Base-by-base conservation (phyloP, 2,113 vertebrate species). In the Vulpes lagopus region DNA sequence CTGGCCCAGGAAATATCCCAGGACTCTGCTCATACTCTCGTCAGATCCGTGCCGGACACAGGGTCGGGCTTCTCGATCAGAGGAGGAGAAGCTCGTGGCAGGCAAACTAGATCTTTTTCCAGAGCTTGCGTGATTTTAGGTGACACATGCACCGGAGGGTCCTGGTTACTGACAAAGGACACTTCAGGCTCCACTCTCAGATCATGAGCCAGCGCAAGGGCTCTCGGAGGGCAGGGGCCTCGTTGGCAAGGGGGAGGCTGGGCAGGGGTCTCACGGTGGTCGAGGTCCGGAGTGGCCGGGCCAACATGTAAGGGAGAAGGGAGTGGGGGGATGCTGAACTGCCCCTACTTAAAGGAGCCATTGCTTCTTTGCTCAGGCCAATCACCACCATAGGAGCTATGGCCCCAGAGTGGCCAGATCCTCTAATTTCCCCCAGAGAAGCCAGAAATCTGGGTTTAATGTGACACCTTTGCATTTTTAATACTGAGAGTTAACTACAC, bases 251-350 rank as follows among this genome's bases (percentile, higher is more conserved):
- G 57, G 62, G 67, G 67, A 67, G 8, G 23, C 0, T 2, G 51
- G n/a, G 65, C 7, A 74, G 86, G 57, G 16, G 43, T 95, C 86
- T 97, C 43, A 12, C 23, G 65, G 67, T 43, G 43, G 43, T 32
- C 79, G 16, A 3, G 5, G 89, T 16, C 27, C 27, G 23, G 62
- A 11, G 92, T 2, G 11, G 32, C 59, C 65, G 8, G 11, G 35
- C 35, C 73, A 89, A 55, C 43, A 30, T 2, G 8, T 16, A 7
- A 8, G 14, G 5, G 43, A 2, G 17, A 49, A n/a, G 2, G 25
- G 3, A 16, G 1, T 0, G 17, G 15, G 30, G 38, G 49, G 10
- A 3, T 25, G 51, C 38, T 51, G 23, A 35, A 22, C 12, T 0
- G 22, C 53, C 59, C 10, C 49, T 60, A 8, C 27, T 35, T 27